Evolutionary conservation across 2,797 vertebrate species (phyloP), one percentile per base, ranked within the genome.

Genomic region (Enteromius fasciolatus): DNA sequence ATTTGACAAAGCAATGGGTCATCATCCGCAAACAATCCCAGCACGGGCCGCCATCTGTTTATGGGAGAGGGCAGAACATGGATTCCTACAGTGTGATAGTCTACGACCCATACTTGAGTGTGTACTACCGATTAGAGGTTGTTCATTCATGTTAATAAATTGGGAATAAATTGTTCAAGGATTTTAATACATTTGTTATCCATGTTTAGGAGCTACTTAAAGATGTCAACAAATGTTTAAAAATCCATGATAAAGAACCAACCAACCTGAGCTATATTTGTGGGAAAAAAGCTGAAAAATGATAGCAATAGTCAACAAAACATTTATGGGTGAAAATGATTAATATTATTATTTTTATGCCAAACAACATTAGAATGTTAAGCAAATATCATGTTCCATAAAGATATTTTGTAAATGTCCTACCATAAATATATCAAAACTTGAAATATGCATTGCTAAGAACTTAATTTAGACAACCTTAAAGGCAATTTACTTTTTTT

Each of bases 11-110:
- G 81, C 87, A 88, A 75, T 88, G 82, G 76, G 86, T 86, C 88
- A 86, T 89, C 85, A 63, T 86, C 86, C 89, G 86, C 84, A 87
- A 90, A 92, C 88, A 90, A 91, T 85, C 83, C 70, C 88, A 89
- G 87, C 81, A 81, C 63, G 86, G 81, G 46, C 44, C 17, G 74
- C 90, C 89, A 90, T 92, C 91, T 91, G 90, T 86, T 89, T 84
- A 41, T 80, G 78, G 78, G 81, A 85, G 84, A 73, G 68, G 50
- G 84, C 79, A 84, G 54, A 81, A 77, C 81, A 87, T 74, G 41
- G 18, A 70, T 59, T 78, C 84, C 84, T 70, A 64, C 82, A 75
- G 3, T 83, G 50, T 80, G 76, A 69, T 74, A 75, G 74, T 74
- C 28, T 79, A 66, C 83, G 68, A 88, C 87, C 83, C 82, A 72